These are phyloP conservation scores for Zele albiditarsus DNA, from an alignment of 2,888 invertebrate species.

Conservation along the genomic window DNA sequence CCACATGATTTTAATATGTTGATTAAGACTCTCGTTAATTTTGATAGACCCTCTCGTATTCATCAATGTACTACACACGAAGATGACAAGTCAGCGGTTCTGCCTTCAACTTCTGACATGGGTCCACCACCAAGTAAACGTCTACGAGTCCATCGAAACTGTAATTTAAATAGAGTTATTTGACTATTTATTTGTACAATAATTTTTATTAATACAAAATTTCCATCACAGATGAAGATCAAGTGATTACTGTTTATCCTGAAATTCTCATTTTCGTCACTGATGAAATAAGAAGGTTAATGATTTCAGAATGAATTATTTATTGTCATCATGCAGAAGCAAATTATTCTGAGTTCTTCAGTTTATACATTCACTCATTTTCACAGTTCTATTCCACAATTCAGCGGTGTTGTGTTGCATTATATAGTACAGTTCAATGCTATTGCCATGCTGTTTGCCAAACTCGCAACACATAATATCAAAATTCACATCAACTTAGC, in stretches of 20 bases:
- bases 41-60: background rate
- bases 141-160: background rate
- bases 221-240: background rate
- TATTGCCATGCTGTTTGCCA: background rate
- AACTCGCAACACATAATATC: background rate
- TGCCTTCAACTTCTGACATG: too few relatives aligned
- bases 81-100: background rate
- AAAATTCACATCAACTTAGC: slow-evolving; percentile 3
- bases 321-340: background rate
- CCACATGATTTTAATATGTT: background rate
- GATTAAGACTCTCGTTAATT: background rate
- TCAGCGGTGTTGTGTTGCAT: background rate
- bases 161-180: background rate
- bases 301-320: background rate
- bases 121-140: background rate
- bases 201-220: too few relatives aligned
- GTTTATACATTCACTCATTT: background rate
- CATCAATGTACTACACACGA: background rate
- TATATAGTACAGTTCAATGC: background rate
- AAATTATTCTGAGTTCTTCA: background rate
- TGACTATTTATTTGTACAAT: background rate
- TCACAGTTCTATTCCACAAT: background rate
- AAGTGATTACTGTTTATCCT: background rate
- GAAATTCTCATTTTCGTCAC: background rate
- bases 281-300: background rate